These are phyloP conservation scores for Solenopsis invicta DNA, from an alignment of 1,140 invertebrate species.

Conservation along the genomic window DNA sequence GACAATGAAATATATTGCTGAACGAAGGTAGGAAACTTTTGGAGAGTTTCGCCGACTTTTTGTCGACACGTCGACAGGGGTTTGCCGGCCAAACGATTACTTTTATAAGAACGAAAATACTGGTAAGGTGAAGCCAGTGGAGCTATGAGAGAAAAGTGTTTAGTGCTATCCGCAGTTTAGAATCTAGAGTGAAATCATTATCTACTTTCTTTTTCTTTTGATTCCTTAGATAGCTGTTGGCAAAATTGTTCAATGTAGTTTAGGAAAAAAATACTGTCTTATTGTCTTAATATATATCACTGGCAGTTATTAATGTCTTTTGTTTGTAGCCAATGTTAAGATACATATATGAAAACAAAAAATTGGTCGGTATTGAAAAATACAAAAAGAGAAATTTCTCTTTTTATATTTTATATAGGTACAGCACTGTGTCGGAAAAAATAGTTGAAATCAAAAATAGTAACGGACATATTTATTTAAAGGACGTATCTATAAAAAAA, in stretches of 20 bases:
- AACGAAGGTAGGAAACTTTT: slow-evolving; percentile 40
- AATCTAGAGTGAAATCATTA: slow-evolving; percentile 1
- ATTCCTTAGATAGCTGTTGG: neutral
- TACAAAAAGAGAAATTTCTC: neutral
- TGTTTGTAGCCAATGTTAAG: neutral
- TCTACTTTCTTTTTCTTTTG: neutral
- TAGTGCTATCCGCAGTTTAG: slow-evolving; percentile 36
- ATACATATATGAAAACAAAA: neutral
- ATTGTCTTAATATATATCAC: neutral
- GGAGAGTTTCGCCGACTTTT: slow-evolving; percentile 47
- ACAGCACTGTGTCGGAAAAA: too few species aligned
- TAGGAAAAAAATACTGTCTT: neutral
- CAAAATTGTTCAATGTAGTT: slow-evolving; percentile 5
- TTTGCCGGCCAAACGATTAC: slow-evolving; percentile 60
- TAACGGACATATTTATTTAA: too few species aligned
- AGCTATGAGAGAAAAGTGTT: slow-evolving; percentile 34
- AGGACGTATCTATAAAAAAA: too few species aligned
- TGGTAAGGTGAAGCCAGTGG: slow-evolving; percentile 9
- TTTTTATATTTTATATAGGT: neutral
- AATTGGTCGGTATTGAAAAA: neutral
- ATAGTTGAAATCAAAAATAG: too few species aligned
- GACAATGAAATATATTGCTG: slow-evolving; percentile 59
- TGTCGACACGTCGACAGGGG: slow-evolving; percentile 26
- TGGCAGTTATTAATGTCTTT: neutral
- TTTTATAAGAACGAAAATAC: slow-evolving; percentile 55